Conservation (phyloP, 2,797 vertebrate species). For the Antrozous pallidus region DNA sequence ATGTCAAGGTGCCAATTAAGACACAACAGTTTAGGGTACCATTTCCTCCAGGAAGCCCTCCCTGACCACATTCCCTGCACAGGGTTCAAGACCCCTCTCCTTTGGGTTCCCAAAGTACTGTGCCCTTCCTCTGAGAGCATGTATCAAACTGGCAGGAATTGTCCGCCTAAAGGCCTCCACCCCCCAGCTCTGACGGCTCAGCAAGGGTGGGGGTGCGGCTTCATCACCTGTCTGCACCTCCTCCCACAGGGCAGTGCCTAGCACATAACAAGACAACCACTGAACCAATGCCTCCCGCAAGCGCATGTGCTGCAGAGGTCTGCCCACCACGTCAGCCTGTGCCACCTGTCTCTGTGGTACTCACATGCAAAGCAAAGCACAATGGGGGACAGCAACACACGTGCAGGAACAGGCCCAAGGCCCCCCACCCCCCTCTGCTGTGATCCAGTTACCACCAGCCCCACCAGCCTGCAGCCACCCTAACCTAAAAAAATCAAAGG, state of each 20-base stretch:
- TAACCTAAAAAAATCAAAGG: neutral
- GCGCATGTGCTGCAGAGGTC: neutral
- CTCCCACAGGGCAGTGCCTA: neutral
- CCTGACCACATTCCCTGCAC: neutral
- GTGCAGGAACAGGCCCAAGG: neutral
- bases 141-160: neutral
- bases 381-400: fast-evolving
- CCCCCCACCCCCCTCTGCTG: neutral
- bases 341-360: fast-evolving
- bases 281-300: neutral
- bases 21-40: neutral
- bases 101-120: neutral
- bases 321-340: neutral
- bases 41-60: constrained; percentile 30
- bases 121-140: neutral
- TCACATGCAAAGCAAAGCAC: neutral
- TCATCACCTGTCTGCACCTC: neutral
- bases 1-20: neutral
- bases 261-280: neutral
- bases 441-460: neutral
- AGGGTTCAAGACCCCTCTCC: neutral
- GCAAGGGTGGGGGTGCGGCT: neutral
- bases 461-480: neutral
- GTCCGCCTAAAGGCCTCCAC: no score
- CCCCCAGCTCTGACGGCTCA: neutral